Evolutionary conservation across 2,113 vertebrate species (phyloP).

Genomic region (Machaerirhynchus nigripectus): DNA sequence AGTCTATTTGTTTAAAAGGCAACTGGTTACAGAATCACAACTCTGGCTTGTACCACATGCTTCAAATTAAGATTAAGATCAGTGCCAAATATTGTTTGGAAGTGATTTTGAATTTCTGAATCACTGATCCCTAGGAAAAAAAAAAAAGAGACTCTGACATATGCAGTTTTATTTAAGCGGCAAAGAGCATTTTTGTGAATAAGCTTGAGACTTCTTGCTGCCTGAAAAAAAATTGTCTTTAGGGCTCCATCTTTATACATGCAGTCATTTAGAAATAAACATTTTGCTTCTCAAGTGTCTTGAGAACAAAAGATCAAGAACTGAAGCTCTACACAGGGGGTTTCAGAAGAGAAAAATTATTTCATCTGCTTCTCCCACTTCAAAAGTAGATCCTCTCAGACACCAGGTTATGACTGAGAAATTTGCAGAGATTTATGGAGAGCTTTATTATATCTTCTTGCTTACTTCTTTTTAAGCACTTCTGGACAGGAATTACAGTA

Average conservation of each 20-base stretch:
- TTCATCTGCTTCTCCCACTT: neutral
- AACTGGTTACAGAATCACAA: neutral
- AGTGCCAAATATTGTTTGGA: constrained; percentile 10
- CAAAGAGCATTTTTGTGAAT: neutral
- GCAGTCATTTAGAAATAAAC: neutral
- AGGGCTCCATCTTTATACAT: neutral
- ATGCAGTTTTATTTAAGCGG: neutral
- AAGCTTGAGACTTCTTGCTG: neutral
- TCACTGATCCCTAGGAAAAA: neutral
- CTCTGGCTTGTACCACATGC: neutral
- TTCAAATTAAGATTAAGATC: constrained; percentile 30
- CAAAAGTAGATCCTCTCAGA: neutral
- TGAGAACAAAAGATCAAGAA: constrained; percentile 4
- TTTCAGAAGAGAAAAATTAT: neutral
- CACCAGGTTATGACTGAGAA: neutral
- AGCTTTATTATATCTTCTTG: neutral
- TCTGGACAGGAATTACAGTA: neutral
- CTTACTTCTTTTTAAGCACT: neutral
- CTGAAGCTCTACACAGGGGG: neutral
- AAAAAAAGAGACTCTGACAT: neutral
- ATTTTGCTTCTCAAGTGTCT: neutral
- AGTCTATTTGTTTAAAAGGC: constrained; percentile 5
- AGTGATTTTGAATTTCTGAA: neutral
- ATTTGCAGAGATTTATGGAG: neutral
- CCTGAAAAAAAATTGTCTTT: neutral